Conservation (phyloP, 64 coral and sea anemone genomes). For the Platygyra sinensis region DNA sequence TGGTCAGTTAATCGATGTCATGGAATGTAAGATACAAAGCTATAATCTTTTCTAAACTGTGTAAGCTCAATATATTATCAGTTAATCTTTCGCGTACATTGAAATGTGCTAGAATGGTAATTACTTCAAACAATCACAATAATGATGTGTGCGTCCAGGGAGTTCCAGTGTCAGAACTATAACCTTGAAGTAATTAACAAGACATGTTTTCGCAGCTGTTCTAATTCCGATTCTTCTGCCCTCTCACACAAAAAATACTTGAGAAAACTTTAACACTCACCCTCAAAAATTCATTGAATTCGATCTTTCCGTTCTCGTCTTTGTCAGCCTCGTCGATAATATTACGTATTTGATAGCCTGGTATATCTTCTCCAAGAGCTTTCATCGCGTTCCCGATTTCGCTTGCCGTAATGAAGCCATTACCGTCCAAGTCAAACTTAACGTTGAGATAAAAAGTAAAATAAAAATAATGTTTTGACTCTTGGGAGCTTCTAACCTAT, state of each 20-base stretch:
- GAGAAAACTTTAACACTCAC: conserved; percentile 26
- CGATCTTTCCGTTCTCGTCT: conserved; percentile 69
- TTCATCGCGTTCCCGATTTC: conserved; percentile 47
- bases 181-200: too few relatives aligned
- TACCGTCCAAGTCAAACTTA: conserved; percentile 77
- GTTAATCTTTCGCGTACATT: neutral
- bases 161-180: too few relatives aligned
- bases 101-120: neutral
- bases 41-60: neutral
- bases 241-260: neutral
- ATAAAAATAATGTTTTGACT: too few relatives aligned
- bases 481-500: too few relatives aligned
- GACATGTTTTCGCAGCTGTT: neutral
- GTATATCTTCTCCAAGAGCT: conserved; percentile 57
- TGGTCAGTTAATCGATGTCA: neutral
- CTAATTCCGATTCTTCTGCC: too few relatives aligned
- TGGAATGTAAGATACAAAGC: neutral
- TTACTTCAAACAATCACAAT: neutral
- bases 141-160: too few relatives aligned
- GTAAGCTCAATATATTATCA: neutral
- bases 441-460: conserved; percentile 7
- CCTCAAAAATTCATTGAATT: conserved; percentile 87
- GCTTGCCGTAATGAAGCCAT: conserved; percentile 58
- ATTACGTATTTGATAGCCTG: conserved; percentile 78
- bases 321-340: conserved; percentile 55